Conservation (phyloP, 2,113 vertebrate genomes). For the Tachycineta bicolor region DNA sequence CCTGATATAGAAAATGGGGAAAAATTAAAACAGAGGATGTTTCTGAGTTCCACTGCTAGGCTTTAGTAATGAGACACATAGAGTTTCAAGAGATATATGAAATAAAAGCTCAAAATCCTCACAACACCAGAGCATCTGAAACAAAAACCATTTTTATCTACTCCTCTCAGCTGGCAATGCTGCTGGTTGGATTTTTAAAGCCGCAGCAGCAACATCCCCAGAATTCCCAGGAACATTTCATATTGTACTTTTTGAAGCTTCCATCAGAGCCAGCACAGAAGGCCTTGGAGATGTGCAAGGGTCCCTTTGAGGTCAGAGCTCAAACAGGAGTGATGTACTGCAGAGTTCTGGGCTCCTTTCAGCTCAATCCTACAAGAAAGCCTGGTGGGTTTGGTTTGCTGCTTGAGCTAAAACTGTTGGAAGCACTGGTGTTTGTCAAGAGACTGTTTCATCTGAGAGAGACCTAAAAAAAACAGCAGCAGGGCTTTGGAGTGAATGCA, state of each 20-base stretch:
- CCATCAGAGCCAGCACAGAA: not conserved
- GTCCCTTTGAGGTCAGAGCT: not conserved
- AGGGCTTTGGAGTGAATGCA: not conserved
- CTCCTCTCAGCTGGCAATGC: not conserved
- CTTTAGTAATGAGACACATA: not conserved
- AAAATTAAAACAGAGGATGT: not conserved
- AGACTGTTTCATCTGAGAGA: not conserved
- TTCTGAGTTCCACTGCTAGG: not conserved
- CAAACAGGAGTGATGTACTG: not conserved
- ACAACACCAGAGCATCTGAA: not conserved
- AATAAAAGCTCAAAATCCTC: not conserved
- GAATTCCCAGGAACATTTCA: not conserved
- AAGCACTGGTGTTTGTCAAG: not conserved
- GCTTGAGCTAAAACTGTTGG: not conserved
- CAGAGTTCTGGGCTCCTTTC: not conserved
- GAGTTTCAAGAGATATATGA: not conserved
- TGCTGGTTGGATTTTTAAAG: not conserved
- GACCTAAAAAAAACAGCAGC: not conserved
- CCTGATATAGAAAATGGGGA: not conserved
- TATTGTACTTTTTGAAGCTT: not conserved
- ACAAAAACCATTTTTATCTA: not conserved
- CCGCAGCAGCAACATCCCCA: not conserved
- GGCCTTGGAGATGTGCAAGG: not conserved
- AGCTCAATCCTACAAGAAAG: not conserved
- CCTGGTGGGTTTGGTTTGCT: not conserved